Evolutionary conservation across 1,140 invertebrate species (phyloP), one percentile per base, ranked within the genome.

Genomic region (Magallana angulata): DNA sequence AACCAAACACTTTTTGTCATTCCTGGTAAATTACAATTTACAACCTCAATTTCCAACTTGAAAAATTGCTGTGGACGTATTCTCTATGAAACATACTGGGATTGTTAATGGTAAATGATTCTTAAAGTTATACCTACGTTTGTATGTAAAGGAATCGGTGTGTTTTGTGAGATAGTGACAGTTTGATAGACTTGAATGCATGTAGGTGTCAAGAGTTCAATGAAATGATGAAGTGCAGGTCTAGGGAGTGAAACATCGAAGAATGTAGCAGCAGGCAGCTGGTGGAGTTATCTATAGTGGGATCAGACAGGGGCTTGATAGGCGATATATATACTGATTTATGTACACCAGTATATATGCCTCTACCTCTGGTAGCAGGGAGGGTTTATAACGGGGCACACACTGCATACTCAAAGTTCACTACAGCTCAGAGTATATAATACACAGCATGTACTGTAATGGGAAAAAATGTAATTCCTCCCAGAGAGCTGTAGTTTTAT

Each of bases 161-260:
- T 48, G 36, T 48, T 48, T 48, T 48, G 36, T 48, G 36, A 48
- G 5, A 48, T 48, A 12, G 14, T 62, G 60, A 12, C 11, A 62
- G 60, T 62, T 6, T 76, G 68, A 76, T 68, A 9, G 64, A 68
- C 68, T 36, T 76, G 24, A 30, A 36, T 76, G 24, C 8, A 7
- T 76, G 24, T n/a, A 7, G 12, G 24, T 76, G 24, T 76, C 68
- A 76, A 9, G 14, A 7, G 68, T 76, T 36, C 64, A 30, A 36
- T 11, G 18, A 76, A 30, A 8, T 76, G 68, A 76, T 76, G 68
- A 76, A 76, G 68, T 76, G 24, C 68, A 76, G 68, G 68, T 30
- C 24, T 7, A 16, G 12, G 36, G 24, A 71, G 68, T 36, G 24
- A 76, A 30, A 76, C 12, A 11, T 36, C 4, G 24, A 12, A 36